Evolutionary conservation across 2,113 vertebrate genomes (phyloP), one percentile per base, ranked within the genome.

Genomic region (Datnioides undecimradiatus): DNA sequence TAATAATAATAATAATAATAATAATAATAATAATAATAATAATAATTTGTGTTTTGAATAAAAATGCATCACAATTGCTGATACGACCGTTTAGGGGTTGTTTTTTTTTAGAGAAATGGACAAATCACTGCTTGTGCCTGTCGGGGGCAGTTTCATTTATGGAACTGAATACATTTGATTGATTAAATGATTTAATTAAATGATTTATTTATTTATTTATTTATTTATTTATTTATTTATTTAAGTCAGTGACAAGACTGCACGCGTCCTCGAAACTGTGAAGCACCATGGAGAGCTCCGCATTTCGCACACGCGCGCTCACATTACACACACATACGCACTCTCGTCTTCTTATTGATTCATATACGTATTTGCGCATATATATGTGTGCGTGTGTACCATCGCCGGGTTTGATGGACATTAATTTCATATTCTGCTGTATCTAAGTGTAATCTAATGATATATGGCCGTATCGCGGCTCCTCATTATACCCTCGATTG

Each of bases 231-330:
- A 23, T 73, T 23, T 8, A 33, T 62, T 46, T 21, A 23, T 66
- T 52, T n/a, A 60, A 67, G 58, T 80, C 5, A 38, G 41, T 52
- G 12, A 54, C 19, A 13, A 33, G 2, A 17, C 1, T 0, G 0
- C 13, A 34, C 12, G 34, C 25, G 17, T 66, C 46, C n/a, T n/a
- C n/a, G n/a, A n/a, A n/a, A n/a, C n/a, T n/a, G n/a, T n/a, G 84
- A 73, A 87, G 90, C 80, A 94, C 90, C 92, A 89, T 91, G 92
- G 92, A 93, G 84, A 95, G 92, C 91, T 93, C 94, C 91, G 27
- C 54, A 21, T 38, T 52, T 1, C 41, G 5, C 21, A 62, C 33
- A 19, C 40, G 46, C 51, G 1, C 23, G 3, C 45, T 8, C 34
- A 51, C 40, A 16, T 40, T 40, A 34, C n/a, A 19, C 8, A 36